These are phyloP conservation scores for Muscicapa adusta DNA, from an alignment of 2,113 vertebrate species.

Conservation along the genomic window DNA sequence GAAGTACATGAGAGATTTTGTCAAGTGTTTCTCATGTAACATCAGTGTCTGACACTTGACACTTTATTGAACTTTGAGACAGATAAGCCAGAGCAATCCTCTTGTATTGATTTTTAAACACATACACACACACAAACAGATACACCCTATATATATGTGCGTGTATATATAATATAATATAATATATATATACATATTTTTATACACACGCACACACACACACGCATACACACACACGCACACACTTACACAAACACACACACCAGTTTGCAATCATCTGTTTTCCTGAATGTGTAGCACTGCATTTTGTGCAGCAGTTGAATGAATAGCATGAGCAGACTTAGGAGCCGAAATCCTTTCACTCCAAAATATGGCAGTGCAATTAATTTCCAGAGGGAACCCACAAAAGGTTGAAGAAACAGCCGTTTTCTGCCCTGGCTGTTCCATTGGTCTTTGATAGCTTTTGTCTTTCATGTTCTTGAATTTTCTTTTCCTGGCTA, in stretches of 20 bases:
- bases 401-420: not conserved
- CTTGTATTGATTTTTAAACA: not conserved
- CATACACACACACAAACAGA: accelerated
- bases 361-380: not conserved
- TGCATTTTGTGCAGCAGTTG: not conserved
- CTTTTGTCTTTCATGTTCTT: not conserved
- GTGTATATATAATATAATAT: too few relatives aligned
- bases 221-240: not conserved
- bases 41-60: not conserved
- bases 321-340: not conserved
- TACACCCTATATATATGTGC: too few relatives aligned
- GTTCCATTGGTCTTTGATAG: not conserved
- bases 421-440: not conserved
- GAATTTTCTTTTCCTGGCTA: not conserved
- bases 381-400: not conserved
- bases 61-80: not conserved
- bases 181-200: too few relatives aligned
- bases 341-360: not conserved
- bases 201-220: not conserved
- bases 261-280: not conserved
- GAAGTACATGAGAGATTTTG: not conserved
- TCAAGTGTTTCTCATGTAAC: not conserved
- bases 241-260: too few relatives aligned
- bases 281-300: not conserved
- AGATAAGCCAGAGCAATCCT: not conserved